Evolutionary conservation across 1,140 invertebrate genomes (phyloP), one percentile per base, ranked within the genome.

Genomic region (Aphelenchoides besseyi): DNA sequence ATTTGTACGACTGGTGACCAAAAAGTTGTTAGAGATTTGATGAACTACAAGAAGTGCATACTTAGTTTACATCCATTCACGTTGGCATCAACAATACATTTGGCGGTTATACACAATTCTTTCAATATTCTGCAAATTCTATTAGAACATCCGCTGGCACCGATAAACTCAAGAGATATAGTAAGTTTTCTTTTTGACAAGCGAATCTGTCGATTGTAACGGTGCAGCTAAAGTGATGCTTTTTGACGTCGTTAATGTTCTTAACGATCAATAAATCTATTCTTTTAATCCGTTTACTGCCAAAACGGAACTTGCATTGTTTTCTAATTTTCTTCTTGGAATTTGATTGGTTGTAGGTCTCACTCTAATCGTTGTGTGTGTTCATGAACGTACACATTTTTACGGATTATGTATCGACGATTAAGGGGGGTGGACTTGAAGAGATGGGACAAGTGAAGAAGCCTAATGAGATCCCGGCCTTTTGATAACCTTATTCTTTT

Each of bases 41-140:
- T 76, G 12, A 33, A 35, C 33, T 77, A 73, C 52, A 64, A 74
- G 30, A 36, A 73, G 16, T 72, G 71, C 37, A 69, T 77, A 18
- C n/a, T 63, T 16, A 74, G 69, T 28, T 33, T 62, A 30, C 77
- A 79, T 73, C 77, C 77, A 3, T 71, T 66, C n/a, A 80, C 77
- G 18, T 30, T 75, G 26, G 35, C 48, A 36, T 68, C 72, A 16
- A 68, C 69, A 23, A 59, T 79, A 9, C 79, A 81, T 57, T 68
- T 79, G 52, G 77, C 78, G 8, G 68, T 74, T 23, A 79, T 79
- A 70, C 73, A 70, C 36, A 62, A 76, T 23, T 67, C 68, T 9
- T 59, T 69, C 35, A 67, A 74, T 23, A 69, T 79, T 37, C 54
- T 79, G 8, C 33, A 64, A 3, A 55, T 77, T 41, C 41, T 80